Conservation (phyloP, 1,140 invertebrate species). For the Trichomalopsis sarcophagae region DNA sequence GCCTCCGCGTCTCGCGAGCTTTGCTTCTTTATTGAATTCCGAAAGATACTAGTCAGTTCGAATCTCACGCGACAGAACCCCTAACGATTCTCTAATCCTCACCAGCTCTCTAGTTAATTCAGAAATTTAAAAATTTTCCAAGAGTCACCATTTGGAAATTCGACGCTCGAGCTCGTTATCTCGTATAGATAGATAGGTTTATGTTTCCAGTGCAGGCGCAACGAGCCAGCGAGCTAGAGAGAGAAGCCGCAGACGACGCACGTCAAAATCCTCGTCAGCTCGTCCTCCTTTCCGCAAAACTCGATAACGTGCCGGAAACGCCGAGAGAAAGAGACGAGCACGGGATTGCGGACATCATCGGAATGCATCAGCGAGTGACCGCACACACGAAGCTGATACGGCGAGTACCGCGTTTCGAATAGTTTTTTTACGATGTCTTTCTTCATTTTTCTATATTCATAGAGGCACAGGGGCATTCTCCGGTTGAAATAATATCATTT, state of each 20-base stretch:
- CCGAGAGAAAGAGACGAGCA: conserved; percentile 25
- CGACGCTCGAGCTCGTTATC: too few species aligned
- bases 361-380: conserved; percentile 1
- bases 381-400: not conserved
- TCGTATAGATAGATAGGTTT: not conserved
- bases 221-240: too few species aligned
- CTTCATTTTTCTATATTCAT: too few species aligned
- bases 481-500: too few species aligned
- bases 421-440: too few species aligned
- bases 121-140: too few species aligned
- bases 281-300: conserved; percentile 18
- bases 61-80: too few species aligned
- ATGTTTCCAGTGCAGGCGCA: not conserved
- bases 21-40: not conserved
- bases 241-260: not conserved
- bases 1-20: not conserved
- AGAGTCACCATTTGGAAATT: too few species aligned
- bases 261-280: not conserved
- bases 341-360: conserved; percentile 11
- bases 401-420: too few species aligned
- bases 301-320: conserved; percentile 42
- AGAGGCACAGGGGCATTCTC: too few species aligned
- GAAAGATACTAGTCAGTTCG: not conserved
- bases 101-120: too few species aligned
- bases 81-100: too few species aligned